Evolutionary conservation across 2,113 vertebrate species (phyloP), one percentile per base, ranked within the genome.

Genomic region (Poeciliopsis occidentalis): DNA sequence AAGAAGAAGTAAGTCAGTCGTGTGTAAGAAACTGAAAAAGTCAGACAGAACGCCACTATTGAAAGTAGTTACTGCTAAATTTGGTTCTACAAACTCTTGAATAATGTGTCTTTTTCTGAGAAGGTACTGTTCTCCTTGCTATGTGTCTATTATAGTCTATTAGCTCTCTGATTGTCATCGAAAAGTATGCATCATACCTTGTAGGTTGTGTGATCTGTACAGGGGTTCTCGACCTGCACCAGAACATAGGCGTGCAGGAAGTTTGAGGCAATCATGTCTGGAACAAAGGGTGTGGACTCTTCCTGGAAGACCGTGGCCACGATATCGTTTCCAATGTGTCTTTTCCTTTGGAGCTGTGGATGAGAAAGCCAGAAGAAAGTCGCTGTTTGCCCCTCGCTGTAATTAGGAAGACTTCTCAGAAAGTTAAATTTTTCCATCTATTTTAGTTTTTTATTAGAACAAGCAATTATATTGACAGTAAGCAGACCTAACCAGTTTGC

Each of bases 181-280:
- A 39, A 0, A 4, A 37, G 13, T 24, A 41, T 17, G 29, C 39
- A 41, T 41, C 19, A 30, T 81, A 98, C 97, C 97, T 99, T 99
- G 88, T 99, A 99, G 39, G 95, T 93, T 2, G 96, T 95, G 65
- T 96, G 88, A 0, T 96, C 95, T 0, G 94, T 80, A 41, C 94
- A 92, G 0, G 95, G 90, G 47, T 93, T 94, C 87, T 97, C 96
- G 0, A 88, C 96, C 91, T 99, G 98, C 80, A 99, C 96, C 89
- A 99, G 95, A 34, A 99, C 92, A 0, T 98, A 99, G 51, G 97
- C 95, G 0, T 99, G 98, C 34, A 99, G 93, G 92, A 99, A 99
- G 93, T 99, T 99, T 87, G 97, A 99, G 2, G 97, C 97, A 0
- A 99, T 99, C 95, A 98, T 98, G 94, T 99, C 97, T 0, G 97